A percentile compares a stretch with the other conserved stretches of the same genome.
Evolutionary conservation across 2,888 invertebrate genomes (phyloP).

Genomic region (Schizaphis graminum): DNA sequence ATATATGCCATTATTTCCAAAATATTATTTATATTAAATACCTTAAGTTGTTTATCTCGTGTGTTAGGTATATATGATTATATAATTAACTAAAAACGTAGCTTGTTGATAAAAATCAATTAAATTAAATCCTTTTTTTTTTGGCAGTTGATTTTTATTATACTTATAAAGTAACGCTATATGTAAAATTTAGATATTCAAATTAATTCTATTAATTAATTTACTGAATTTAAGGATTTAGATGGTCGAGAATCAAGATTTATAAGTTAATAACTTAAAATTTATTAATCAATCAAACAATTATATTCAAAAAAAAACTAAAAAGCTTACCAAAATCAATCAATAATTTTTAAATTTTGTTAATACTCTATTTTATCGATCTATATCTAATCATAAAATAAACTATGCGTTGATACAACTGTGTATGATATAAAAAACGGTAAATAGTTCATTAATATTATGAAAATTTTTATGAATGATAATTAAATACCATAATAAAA

Average conservation of each 20-base stretch:
- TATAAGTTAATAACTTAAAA: not conserved
- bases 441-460: not conserved
- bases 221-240: not conserved
- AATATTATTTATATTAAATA: too few relatives aligned
- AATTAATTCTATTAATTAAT: not conserved
- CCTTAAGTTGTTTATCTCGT: too few relatives aligned
- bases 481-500: not conserved
- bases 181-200: not conserved
- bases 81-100: too few relatives aligned
- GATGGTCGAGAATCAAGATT: not conserved
- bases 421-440: not conserved
- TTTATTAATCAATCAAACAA: not conserved
- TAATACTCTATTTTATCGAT: not conserved
- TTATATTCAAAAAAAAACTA: not conserved
- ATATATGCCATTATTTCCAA: too few relatives aligned
- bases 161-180: not conserved
- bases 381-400: not conserved
- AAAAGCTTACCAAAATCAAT: not conserved
- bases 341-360: not conserved
- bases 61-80: too few relatives aligned
- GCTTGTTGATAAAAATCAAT: too few relatives aligned
- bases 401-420: not conserved
- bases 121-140: too few relatives aligned
- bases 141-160: too few relatives aligned
- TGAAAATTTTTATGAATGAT: conserved; percentile 3